These are phyloP conservation scores for human (Homo sapiens) DNA, from an alignment of 2,113 vertebrate species.

Conservation along the genomic window GRCh38 chr12:43333001-43333500, in stretches of 20 bases:
- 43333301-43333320: constrained; percentile 31
- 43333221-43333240: constrained; percentile 49
- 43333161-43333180: background rate
- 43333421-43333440: background rate
- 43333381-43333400: background rate
- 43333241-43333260: constrained; percentile 36
- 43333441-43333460: background rate
- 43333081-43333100: constrained; percentile 27
- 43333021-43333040: constrained; percentile 30
- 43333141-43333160: constrained; percentile 28
- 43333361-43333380: constrained; percentile 13
- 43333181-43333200: constrained; percentile 15
- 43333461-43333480: background rate
- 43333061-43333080: background rate
- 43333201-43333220: constrained; percentile 59
- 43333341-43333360: constrained; percentile 5
- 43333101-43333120: background rate
- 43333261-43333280: constrained; percentile 28
- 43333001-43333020: background rate
- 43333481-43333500: background rate
- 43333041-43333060: background rate
- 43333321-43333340: background rate
- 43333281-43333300: constrained; percentile 20
- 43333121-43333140: background rate
- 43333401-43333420: background rate